phyloP scores from a whole-genome alignment of 2,797 vertebrate genomes.

The Pangasius mekongensis region DNA sequence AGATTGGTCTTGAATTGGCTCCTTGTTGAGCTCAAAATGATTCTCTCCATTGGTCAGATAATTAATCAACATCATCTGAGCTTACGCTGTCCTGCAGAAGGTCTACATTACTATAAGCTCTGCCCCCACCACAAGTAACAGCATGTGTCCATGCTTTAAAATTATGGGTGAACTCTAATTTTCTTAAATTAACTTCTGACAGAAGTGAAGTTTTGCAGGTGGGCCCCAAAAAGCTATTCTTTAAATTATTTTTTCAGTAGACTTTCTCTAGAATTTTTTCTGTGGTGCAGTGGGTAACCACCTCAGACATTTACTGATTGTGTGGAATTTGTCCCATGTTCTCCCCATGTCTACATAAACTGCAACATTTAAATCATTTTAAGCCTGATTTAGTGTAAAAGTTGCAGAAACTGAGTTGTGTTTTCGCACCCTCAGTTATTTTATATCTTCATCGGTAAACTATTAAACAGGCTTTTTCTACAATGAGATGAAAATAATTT shows the following conservation, averaged over 20 bases:
- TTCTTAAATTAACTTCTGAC: background rate
- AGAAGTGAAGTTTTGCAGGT: background rate
- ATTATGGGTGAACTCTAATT: background rate
- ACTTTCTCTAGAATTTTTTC: background rate
- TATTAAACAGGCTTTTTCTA: background rate
- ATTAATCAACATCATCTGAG: background rate
- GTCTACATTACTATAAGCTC: background rate
- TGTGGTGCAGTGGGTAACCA: background rate
- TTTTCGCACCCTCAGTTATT: background rate
- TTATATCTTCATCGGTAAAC: background rate
- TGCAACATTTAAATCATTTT: background rate
- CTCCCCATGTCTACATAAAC: background rate
- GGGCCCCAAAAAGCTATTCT: background rate
- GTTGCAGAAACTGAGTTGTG: background rate
- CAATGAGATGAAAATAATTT: background rate
- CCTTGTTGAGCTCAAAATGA: slow-evolving; percentile 1
- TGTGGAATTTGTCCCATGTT: background rate
- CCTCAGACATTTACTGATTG: background rate
- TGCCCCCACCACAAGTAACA: background rate
- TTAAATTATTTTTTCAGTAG: background rate
- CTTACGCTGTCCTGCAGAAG: background rate
- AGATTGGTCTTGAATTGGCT: slow-evolving; percentile 37
- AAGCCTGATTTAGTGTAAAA: background rate
- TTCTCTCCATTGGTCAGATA: background rate
- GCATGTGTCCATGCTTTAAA: background rate